A percentile compares a stretch with the other conserved stretches of the same genome.
phyloP scores from a whole-genome alignment of 1,140 invertebrate species.

The Periplaneta americana region DNA sequence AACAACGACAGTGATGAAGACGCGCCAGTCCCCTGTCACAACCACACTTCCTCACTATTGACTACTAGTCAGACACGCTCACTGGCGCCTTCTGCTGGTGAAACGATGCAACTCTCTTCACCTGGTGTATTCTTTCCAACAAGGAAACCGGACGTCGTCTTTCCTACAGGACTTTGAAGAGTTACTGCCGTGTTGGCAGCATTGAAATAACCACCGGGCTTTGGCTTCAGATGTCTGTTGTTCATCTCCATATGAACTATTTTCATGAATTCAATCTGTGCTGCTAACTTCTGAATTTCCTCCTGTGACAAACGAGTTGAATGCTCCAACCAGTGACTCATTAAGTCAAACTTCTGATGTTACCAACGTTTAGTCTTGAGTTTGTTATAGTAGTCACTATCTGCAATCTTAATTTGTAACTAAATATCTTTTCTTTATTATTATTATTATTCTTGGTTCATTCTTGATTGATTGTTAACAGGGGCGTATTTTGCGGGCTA shows the following conservation, averaged over 20 bases:
- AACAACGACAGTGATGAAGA: not conserved
- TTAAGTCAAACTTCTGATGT: not conserved
- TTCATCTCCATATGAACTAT: slow-evolving; percentile 89
- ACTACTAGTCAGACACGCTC: slow-evolving; percentile 42
- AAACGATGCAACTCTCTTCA: not conserved
- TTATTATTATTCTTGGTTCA: too few relatives aligned
- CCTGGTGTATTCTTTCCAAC: not conserved
- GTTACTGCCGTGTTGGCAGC: slow-evolving; percentile 33
- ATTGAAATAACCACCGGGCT: slow-evolving; percentile 70
- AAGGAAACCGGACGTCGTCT: not conserved
- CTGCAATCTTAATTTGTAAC: too few relatives aligned
- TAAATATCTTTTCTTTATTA: too few relatives aligned
- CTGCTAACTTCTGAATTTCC: slow-evolving; percentile 83
- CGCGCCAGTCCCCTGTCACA: slow-evolving; percentile 17
- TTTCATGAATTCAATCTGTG: slow-evolving; percentile 89
- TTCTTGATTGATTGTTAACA: too few relatives aligned
- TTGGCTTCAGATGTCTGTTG: slow-evolving; percentile 79
- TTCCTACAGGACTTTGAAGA: slow-evolving; percentile 32
- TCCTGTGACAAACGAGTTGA: slow-evolving; percentile 50
- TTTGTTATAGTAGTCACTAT: too few relatives aligned
- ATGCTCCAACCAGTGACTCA: not conserved
- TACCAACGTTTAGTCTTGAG: not conserved
- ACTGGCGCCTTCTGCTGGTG: slow-evolving; percentile 14
- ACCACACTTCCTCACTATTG: slow-evolving; percentile 36
- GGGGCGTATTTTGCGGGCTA: too few relatives aligned